Base-by-base conservation (phyloP, 2,113 vertebrate genomes). In the Lanius collurio region DNA sequence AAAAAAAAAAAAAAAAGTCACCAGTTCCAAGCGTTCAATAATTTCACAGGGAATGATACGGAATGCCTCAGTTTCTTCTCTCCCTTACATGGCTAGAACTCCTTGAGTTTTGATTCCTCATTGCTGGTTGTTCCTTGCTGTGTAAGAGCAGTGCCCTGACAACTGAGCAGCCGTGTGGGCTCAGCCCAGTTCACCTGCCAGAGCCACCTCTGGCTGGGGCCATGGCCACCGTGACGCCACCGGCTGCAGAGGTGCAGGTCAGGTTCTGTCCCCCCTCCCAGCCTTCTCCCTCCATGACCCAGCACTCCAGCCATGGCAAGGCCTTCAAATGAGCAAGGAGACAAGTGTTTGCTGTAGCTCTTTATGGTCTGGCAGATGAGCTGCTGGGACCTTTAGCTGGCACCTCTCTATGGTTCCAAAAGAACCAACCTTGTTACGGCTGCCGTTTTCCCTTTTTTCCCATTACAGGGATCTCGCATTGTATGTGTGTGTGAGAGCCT, bases 361-460 rank as follows among this genome's bases (percentile, higher is more conserved):
- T 95, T 96, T 47, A 90, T 83, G 89, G 84, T 89, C 77, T 91
- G 94, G 83, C 95, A 96, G 95, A 68, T 49, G 84, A 97, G 80
- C 84, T 86, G 84, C 50, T 84, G 79, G 87, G 96, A 92, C 97
- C 93, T 89, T 87, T 79, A 88, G 73, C 80, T 97, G 94, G 68
- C 95, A 90, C 93, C 64, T 81, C 27, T 55, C 69, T 55, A 83
- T 94, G 71, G 91, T 97, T 97, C 96, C 97, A 96, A 97, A 97
- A 91, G 87, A 75, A 62, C 74, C 71, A 91, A 96, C 96, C 94
- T 93, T 96, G 68, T 94, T 95, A 90, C 2, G 94, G 83, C 83
- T 97, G 96, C 92, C 82, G 91, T 37, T 52, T 70, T 83, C 37
- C 46, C 15, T 16, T 27, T 30, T 31, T 28, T 39, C n/a, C 81